A percentile compares a stretch with the other conserved stretches of the same genome.
phyloP scores from a whole-genome alignment of 2,888 invertebrate species.

The Leucophenga maculata region DNA sequence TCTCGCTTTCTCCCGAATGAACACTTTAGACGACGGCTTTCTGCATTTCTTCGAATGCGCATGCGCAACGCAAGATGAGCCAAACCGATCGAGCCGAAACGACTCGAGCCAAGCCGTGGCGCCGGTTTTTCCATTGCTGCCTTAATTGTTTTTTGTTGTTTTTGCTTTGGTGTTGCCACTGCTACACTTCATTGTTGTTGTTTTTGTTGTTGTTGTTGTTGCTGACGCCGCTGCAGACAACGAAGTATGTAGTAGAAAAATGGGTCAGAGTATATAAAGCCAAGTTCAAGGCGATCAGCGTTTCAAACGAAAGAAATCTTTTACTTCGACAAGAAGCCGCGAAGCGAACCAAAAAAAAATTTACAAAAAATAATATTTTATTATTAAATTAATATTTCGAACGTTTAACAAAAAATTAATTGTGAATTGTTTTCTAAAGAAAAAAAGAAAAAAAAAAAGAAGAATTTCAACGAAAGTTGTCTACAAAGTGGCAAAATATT shows the following conservation, averaged over 20 bases:
- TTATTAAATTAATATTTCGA: slow-evolving; percentile 40
- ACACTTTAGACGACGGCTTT: slow-evolving; percentile 27
- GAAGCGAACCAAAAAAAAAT: slow-evolving; percentile 27
- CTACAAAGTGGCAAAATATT: slow-evolving; percentile 5
- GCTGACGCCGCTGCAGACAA: not conserved
- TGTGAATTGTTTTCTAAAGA: slow-evolving; percentile 19
- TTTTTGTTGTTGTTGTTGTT: slow-evolving; percentile 1
- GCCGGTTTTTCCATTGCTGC: slow-evolving; percentile 32
- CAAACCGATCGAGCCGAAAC: too few species aligned
- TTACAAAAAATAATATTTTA: slow-evolving; percentile 11
- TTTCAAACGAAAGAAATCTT: slow-evolving; percentile 74
- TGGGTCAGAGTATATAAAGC: slow-evolving; percentile 87
- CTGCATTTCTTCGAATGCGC: slow-evolving; percentile 52
- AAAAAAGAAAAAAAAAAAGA: not conserved
- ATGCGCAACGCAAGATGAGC: not conserved
- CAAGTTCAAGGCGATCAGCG: slow-evolving; percentile 85
- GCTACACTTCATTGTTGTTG: not conserved
- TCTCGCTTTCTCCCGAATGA: slow-evolving; percentile 10
- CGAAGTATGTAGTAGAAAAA: slow-evolving; percentile 70
- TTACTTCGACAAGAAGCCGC: slow-evolving; percentile 28
- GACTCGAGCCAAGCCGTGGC: not conserved
- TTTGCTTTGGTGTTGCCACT: not conserved
- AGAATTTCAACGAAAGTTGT: slow-evolving; percentile 16
- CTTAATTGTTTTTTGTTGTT: slow-evolving; percentile 27
- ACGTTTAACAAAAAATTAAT: slow-evolving; percentile 52